Conservation (phyloP, 2,797 vertebrate genomes). For the Schizopygopsis pylzovi region DNA sequence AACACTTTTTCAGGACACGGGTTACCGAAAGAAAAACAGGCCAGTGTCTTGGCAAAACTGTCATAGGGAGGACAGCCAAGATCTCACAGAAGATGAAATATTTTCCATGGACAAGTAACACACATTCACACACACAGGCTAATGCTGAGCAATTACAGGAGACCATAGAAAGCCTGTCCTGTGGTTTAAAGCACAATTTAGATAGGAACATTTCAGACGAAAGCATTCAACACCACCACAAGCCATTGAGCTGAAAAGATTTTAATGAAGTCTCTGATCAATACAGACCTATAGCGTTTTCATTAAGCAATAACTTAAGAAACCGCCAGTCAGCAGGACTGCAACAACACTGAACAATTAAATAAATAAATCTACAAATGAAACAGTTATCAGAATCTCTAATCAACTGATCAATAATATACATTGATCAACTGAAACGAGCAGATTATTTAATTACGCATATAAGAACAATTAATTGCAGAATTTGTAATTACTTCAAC, state of each 20-base stretch:
- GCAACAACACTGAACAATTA: not conserved
- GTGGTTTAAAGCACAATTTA: not conserved
- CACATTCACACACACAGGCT: not conserved
- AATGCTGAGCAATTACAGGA: not conserved
- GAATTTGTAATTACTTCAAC: not conserved
- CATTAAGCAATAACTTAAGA: not conserved
- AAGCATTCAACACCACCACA: not conserved
- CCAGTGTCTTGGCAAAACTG: conserved; percentile 56
- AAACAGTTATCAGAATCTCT: not conserved
- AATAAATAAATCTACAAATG: not conserved
- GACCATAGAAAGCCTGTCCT: not conserved
- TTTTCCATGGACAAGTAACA: conserved; percentile 57
- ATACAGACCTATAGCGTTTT: not conserved
- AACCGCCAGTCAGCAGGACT: not conserved
- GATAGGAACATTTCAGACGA: not conserved
- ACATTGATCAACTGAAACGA: not conserved
- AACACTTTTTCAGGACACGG: conserved; percentile 48
- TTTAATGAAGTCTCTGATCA: not conserved
- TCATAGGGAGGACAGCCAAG: conserved; percentile 54
- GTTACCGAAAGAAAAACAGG: conserved; percentile 55
- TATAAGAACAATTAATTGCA: not conserved
- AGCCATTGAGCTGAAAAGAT: not conserved
- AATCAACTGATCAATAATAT: not conserved
- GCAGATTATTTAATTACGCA: not conserved
- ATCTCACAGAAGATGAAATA: conserved; percentile 55